phyloP scores from a whole-genome alignment of 2,888 invertebrate genomes.

The Idaea aversata region DNA sequence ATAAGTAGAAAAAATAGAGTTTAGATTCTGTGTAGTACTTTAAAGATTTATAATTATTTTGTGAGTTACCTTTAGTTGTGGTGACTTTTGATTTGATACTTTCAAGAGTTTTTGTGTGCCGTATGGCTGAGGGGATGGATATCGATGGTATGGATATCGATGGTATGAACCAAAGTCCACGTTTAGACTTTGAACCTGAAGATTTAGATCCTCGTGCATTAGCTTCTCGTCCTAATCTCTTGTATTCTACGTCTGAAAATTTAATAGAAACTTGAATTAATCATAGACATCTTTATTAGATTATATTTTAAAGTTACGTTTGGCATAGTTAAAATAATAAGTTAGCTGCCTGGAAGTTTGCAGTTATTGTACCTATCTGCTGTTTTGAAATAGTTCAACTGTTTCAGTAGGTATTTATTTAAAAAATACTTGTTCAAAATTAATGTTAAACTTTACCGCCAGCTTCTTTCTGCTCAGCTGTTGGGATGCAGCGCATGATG shows the following conservation, averaged over 20 bases:
- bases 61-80: conserved; percentile 53
- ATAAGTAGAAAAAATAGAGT: neutral
- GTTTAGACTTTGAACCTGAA: conserved; percentile 56
- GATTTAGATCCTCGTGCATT: conserved; percentile 49
- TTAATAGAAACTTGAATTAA: neutral
- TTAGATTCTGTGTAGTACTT: neutral
- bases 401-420: too few species aligned
- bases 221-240: conserved; percentile 64
- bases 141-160: neutral
- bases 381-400: too few species aligned
- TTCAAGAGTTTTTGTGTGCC: conserved; percentile 74
- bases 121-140: conserved; percentile 59
- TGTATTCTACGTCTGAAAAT: conserved; percentile 69
- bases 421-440: neutral
- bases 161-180: conserved; percentile 72
- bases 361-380: too few species aligned
- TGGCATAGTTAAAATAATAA: too few species aligned
- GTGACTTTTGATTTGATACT: conserved; percentile 73
- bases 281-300: neutral
- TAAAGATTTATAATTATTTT: neutral
- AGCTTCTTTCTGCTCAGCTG: conserved; percentile 74
- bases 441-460: conserved; percentile 53
- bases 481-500: conserved; percentile 79
- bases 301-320: too few species aligned
- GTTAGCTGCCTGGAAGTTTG: too few species aligned